These are phyloP conservation scores for Agonopterix alstromeriana DNA, from an alignment of 2,888 invertebrate species.

Conservation along the genomic window DNA sequence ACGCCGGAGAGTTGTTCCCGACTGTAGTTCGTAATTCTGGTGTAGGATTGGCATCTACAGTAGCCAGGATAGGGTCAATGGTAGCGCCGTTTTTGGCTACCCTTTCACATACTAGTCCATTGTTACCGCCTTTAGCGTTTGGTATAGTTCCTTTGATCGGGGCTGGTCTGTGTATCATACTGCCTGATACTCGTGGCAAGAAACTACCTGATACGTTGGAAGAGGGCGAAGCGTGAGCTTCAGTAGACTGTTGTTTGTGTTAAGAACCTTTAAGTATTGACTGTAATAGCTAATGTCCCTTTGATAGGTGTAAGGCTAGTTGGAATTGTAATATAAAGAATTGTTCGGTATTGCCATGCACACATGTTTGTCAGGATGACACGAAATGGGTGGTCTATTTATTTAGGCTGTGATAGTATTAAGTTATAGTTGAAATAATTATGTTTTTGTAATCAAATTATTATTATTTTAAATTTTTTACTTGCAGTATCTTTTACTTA, in stretches of 20 bases:
- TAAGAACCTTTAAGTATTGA: no score
- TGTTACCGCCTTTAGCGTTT: constrained; percentile 84
- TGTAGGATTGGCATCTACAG: constrained; percentile 90
- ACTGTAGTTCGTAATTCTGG: constrained; percentile 92
- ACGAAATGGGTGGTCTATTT: constrained; percentile 21
- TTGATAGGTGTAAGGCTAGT: neutral
- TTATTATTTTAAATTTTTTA: neutral
- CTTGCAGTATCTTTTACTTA: no score
- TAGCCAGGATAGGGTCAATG: constrained; percentile 91
- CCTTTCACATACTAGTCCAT: constrained; percentile 70
- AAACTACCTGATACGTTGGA: constrained; percentile 87
- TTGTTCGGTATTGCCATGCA: no score
- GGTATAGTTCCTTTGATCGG: constrained; percentile 83
- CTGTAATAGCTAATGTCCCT: neutral
- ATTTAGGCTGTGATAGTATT: constrained; percentile 48
- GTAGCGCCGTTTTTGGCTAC: constrained; percentile 88
- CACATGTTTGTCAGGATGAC: no score
- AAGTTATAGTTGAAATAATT: constrained; percentile 1
- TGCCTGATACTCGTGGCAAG: constrained; percentile 88
- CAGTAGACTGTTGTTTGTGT: no score
- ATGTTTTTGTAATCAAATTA: neutral
- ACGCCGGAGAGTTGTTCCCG: constrained; percentile 92
- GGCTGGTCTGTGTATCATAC: constrained; percentile 78
- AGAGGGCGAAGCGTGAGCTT: constrained; percentile 80
- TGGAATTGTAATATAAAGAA: no score